phyloP scores from a whole-genome alignment of 2,113 vertebrate genomes.

The Onychostruthus taczanowskii region DNA sequence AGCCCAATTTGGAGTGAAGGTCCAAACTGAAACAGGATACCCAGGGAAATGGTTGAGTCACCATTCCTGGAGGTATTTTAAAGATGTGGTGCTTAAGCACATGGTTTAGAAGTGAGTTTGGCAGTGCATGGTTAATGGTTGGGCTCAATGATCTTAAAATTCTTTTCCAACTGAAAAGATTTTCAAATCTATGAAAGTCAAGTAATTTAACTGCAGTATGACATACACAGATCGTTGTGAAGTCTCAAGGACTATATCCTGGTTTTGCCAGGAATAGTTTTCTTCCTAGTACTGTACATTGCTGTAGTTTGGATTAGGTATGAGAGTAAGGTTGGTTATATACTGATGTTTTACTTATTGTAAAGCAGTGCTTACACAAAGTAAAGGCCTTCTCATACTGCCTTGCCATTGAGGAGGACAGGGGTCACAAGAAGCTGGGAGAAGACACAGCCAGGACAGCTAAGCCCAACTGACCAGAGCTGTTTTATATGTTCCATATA shows the following conservation, averaged over 20 bases:
- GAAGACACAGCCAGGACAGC: neutral
- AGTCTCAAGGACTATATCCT: neutral
- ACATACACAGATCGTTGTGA: neutral
- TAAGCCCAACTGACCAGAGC: neutral
- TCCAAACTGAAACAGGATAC: neutral
- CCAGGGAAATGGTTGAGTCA: neutral
- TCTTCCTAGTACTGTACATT: neutral
- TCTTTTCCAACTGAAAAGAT: neutral
- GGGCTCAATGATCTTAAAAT: neutral
- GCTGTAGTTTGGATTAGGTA: neutral
- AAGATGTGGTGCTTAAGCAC: neutral
- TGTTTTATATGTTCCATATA: neutral
- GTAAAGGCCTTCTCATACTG: neutral
- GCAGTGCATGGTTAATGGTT: rapidly evolving
- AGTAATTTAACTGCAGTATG: neutral
- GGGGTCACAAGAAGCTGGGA: neutral
- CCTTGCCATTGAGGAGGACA: neutral
- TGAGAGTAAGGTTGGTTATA: neutral
- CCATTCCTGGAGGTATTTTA: neutral
- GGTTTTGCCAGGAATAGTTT: neutral
- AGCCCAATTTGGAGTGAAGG: neutral
- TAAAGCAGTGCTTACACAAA: neutral
- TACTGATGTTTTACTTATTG: neutral
- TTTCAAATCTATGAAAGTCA: neutral
- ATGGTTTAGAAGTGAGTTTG: neutral